phyloP scores from a whole-genome alignment of 2,888 invertebrate species.

The Tenthredo distinguenda region DNA sequence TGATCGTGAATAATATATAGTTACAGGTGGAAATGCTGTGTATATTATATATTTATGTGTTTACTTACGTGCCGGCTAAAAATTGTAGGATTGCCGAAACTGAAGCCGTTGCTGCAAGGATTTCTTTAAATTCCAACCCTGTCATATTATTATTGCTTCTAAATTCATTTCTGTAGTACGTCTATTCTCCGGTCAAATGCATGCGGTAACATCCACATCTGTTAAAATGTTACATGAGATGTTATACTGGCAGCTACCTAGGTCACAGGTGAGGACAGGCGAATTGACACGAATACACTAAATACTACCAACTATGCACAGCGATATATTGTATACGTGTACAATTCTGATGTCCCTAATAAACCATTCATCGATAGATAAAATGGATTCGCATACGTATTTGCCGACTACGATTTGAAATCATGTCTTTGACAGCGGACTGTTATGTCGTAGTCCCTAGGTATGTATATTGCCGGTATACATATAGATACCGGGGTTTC shows the following conservation, averaged over 20 bases:
- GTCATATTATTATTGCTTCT: constrained; percentile 69
- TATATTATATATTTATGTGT: not conserved
- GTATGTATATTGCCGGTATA: no score
- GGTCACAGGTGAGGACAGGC: not conserved
- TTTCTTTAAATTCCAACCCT: constrained; percentile 76
- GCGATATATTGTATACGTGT: not conserved
- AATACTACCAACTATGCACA: not conserved
- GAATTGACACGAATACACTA: not conserved
- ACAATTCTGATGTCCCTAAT: not conserved
- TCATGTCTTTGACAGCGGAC: not conserved
- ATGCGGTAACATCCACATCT: not conserved
- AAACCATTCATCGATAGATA: not conserved
- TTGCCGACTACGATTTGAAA: no score
- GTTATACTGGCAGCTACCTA: not conserved
- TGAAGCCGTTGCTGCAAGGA: constrained; percentile 83
- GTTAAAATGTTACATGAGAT: not conserved
- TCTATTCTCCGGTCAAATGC: not conserved
- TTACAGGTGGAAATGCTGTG: not conserved
- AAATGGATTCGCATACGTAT: not conserved
- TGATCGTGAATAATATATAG: not conserved
- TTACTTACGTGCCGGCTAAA: constrained; percentile 91
- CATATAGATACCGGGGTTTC: no score
- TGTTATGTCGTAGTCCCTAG: not conserved
- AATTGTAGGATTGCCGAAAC: constrained; percentile 90
- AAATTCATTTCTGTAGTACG: not conserved